These are phyloP conservation scores for Drosophila persimilis DNA, from an alignment of 1,140 invertebrate genomes.

Conservation along the genomic window DNA sequence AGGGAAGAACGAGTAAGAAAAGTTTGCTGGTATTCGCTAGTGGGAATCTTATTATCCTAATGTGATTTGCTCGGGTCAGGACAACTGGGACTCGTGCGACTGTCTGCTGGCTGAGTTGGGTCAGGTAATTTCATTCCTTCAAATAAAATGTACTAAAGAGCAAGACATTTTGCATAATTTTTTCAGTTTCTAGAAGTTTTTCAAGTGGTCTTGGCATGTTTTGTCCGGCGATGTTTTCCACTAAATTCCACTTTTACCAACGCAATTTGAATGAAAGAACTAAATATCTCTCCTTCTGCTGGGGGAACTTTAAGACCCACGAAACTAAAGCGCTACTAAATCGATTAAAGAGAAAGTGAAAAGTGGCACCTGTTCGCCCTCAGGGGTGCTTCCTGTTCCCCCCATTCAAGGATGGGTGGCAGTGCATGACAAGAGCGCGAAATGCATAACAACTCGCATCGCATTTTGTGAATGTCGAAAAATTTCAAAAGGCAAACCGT, in stretches of 20 bases:
- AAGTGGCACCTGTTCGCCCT: not conserved
- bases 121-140: conserved; percentile 3
- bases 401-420: conserved; percentile 12
- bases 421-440: conserved; percentile 49
- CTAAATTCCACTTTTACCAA: too few species aligned
- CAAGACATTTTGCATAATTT: conserved; percentile 9
- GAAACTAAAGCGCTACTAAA: conserved; percentile 14
- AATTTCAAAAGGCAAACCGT: conserved; percentile 45
- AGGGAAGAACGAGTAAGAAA: not conserved
- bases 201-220: not conserved
- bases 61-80: conserved; percentile 13
- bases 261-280: not conserved
- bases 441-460: conserved; percentile 47
- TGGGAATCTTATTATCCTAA: conserved; percentile 23
- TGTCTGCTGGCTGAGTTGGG: conserved; percentile 18
- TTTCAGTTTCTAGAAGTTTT: not conserved
- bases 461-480: conserved; percentile 45
- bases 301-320: too few species aligned
- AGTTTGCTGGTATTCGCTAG: conserved; percentile 2
- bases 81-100: conserved; percentile 15
- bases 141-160: conserved; percentile 8
- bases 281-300: conserved; percentile 3
- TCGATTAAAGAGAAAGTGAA: conserved; percentile 17
- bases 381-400: not conserved
- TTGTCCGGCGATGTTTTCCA: not conserved